A percentile compares a stretch with the other conserved stretches of the same genome.
phyloP scores from a whole-genome alignment of 2,888 invertebrate genomes.

The Himalopsyche tibetana region DNA sequence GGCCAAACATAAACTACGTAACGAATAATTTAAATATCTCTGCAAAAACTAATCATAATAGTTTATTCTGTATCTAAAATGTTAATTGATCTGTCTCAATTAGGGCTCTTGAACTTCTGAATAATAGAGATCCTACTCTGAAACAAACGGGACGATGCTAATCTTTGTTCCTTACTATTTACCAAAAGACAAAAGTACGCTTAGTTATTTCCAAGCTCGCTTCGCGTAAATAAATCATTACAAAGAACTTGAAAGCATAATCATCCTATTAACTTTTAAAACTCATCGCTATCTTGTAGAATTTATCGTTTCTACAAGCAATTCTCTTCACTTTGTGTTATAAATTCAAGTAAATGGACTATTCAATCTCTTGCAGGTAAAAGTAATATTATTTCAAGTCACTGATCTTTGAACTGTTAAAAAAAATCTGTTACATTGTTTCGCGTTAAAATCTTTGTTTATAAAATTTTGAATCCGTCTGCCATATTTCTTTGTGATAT shows the following conservation, averaged over 20 bases:
- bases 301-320: background rate
- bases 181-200: constrained; percentile 8
- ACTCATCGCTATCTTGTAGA: constrained; percentile 11
- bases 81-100: constrained; percentile 16
- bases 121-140: constrained; percentile 13
- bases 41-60: background rate
- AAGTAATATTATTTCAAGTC: background rate
- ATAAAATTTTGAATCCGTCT: too few relatives aligned
- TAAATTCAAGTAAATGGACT: constrained; percentile 3
- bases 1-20: too few relatives aligned
- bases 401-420: background rate
- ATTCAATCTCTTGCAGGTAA: constrained; percentile 12
- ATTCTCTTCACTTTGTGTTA: constrained; percentile 21
- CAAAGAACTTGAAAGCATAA: constrained; percentile 16
- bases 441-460: too few relatives aligned
- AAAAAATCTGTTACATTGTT: too few relatives aligned
- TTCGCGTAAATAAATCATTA: constrained; percentile 34
- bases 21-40: too few relatives aligned
- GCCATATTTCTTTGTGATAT: too few relatives aligned
- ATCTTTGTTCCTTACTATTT: constrained; percentile 29
- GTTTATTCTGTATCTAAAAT: background rate
- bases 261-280: background rate
- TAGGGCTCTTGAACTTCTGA: background rate
- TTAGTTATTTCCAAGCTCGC: background rate
- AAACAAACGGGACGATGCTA: constrained; percentile 6